A percentile compares a stretch with the other conserved stretches of the same genome.
Conservation (phyloP, 2,888 invertebrate species). For the Drosophila prostipennis region DNA sequence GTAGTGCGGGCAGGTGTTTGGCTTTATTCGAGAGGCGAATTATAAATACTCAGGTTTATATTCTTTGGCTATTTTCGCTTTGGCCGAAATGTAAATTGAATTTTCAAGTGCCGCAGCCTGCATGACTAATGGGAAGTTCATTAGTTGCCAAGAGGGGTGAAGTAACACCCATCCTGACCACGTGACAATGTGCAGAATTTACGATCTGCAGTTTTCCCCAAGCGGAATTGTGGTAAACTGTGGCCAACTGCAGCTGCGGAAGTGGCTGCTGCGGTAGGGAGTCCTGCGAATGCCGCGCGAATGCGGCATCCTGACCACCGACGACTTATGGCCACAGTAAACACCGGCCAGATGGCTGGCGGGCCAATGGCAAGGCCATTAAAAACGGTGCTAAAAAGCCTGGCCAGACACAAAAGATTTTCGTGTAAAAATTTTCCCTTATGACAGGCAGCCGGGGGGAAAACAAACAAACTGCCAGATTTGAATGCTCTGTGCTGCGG, state of each 20-base stretch:
- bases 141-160: slow-evolving; percentile 39
- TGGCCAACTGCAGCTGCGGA: slow-evolving; percentile 32
- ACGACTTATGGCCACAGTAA: slow-evolving; percentile 47
- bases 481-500: slow-evolving; percentile 30
- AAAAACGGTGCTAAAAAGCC: slow-evolving; percentile 42
- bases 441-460: slow-evolving; percentile 50
- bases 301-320: slow-evolving; percentile 12
- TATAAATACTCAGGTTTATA: slow-evolving; percentile 42
- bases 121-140: slow-evolving; percentile 70
- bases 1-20: slow-evolving; percentile 25
- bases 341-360: slow-evolving; percentile 34
- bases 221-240: slow-evolving; percentile 11
- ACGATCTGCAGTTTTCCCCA: slow-evolving; percentile 27
- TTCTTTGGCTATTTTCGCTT: slow-evolving; percentile 2
- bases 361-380: slow-evolving; percentile 3
- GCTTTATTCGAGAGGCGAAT: slow-evolving; percentile 38
- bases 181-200: slow-evolving; percentile 55
- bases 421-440: slow-evolving; percentile 64
- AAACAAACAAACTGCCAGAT: slow-evolving; percentile 52
- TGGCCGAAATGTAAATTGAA: slow-evolving; percentile 31
- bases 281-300: slow-evolving; percentile 1
- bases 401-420: slow-evolving; percentile 29
- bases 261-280: slow-evolving; percentile 31
- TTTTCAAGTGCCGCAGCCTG: slow-evolving; percentile 41
- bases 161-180: slow-evolving; percentile 36